Conservation (phyloP, 2,888 invertebrate genomes). For the Acronicta aceris region DNA sequence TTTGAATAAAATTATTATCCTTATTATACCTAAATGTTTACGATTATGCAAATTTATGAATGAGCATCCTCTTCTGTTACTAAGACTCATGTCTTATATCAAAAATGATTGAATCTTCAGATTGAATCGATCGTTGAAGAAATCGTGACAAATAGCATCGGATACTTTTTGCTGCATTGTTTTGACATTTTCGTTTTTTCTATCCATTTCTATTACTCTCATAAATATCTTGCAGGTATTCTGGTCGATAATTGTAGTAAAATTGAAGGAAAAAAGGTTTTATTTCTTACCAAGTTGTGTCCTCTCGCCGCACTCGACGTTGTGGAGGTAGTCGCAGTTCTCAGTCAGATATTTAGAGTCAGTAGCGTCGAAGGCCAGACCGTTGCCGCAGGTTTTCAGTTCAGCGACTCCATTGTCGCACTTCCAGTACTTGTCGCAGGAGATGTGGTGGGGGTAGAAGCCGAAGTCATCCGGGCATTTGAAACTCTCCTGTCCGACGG, state of each 20-base stretch:
- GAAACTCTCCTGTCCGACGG: conserved; percentile 94
- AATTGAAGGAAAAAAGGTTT: background rate
- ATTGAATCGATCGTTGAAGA: background rate
- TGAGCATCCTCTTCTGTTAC: conserved; percentile 63
- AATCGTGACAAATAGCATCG: conserved; percentile 7
- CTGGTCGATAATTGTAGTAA: background rate
- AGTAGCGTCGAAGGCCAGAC: conserved; percentile 96
- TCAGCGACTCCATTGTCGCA: conserved; percentile 97
- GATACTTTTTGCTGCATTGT: conserved; percentile 11
- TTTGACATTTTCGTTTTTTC: background rate
- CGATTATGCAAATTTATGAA: conserved; percentile 71
- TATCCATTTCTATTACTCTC: background rate
- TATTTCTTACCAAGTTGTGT: conserved; percentile 93
- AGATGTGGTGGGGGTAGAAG: conserved; percentile 96
- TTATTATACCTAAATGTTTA: conserved; percentile 58
- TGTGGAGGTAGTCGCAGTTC: conserved; percentile 98
- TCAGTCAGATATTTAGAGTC: conserved; percentile 97
- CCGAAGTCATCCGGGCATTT: conserved; percentile 98
- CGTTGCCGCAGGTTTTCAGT: conserved; percentile 97
- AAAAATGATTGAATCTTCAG: background rate
- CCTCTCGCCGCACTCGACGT: conserved; percentile 97
- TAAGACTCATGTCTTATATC: conserved; percentile 35
- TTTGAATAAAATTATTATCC: conserved; percentile 63
- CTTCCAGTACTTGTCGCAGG: conserved; percentile 98
- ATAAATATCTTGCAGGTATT: background rate